phyloP scores from a whole-genome alignment of 2,888 invertebrate species.

The Cryptocephalus primarius region DNA sequence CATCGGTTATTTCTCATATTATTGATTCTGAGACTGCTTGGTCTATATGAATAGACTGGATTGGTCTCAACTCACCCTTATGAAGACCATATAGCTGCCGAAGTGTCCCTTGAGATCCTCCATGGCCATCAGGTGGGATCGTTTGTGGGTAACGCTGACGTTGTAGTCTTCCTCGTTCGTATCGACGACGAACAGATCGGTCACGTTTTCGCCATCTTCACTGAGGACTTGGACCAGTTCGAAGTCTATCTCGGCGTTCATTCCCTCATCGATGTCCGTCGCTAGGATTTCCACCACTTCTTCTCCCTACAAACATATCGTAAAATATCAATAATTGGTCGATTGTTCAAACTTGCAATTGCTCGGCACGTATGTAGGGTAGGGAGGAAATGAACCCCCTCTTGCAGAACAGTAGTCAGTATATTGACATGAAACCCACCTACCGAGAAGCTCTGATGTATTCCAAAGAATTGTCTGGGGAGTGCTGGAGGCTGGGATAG shows the following conservation, averaged over 20 bases:
- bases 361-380: no score
- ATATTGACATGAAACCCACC: no score
- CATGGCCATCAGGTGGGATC: slow-evolving; percentile 38
- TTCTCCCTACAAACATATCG: slow-evolving; percentile 14
- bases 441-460: no score
- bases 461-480: no score
- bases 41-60: no score
- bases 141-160: slow-evolving; percentile 18
- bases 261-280: slow-evolving; percentile 16
- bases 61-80: slow-evolving; percentile 36
- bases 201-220: slow-evolving; percentile 41
- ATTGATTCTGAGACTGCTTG: no score
- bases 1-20: no score
- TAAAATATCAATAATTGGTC: slow-evolving; percentile 1
- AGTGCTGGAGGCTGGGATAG: no score
- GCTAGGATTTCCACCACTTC: slow-evolving; percentile 16
- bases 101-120: slow-evolving; percentile 43
- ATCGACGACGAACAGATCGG: slow-evolving; percentile 19
- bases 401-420: no score
- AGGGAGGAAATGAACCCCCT: no score
- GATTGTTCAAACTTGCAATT: background rate
- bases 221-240: slow-evolving; percentile 27
- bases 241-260: slow-evolving; percentile 17
- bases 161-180: slow-evolving; percentile 20
- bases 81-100: slow-evolving; percentile 44